These are phyloP conservation scores for Autographa pulchrina DNA, from an alignment of 2,888 invertebrate species.

Conservation along the genomic window DNA sequence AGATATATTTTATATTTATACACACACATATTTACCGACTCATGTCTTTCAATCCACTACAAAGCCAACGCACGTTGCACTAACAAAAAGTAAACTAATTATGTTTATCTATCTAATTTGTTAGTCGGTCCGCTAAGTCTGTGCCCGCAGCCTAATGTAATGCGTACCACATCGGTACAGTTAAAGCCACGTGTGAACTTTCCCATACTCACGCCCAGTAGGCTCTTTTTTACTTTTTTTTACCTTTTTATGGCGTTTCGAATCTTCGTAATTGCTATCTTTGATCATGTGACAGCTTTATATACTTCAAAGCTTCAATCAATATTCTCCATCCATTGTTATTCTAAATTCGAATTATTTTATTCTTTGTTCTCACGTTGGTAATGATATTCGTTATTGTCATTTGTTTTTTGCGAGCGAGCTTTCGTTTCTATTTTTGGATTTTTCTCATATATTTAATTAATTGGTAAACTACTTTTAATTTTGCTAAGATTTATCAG, in stretches of 20 bases:
- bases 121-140: conserved; percentile 57
- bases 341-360: background rate
- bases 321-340: conserved; percentile 23
- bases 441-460: conserved; percentile 22
- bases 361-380: conserved; percentile 22
- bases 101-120: conserved; percentile 15
- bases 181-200: conserved; percentile 87
- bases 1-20: too few species aligned
- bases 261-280: conserved; percentile 70
- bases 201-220: conserved; percentile 87
- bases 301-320: conserved; percentile 36
- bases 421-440: conserved; percentile 35
- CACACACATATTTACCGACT: too few species aligned
- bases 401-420: background rate
- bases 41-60: too few species aligned
- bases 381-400: conserved; percentile 14
- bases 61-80: background rate
- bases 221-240: conserved; percentile 70
- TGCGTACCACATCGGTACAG: conserved; percentile 73
- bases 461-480: background rate
- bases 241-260: conserved; percentile 75
- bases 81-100: background rate
- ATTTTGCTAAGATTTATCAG: background rate
- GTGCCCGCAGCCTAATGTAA: conserved; percentile 55
- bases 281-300: conserved; percentile 65